Conservation (phyloP, 2,797 vertebrate species). For the Falco berigora region DNA sequence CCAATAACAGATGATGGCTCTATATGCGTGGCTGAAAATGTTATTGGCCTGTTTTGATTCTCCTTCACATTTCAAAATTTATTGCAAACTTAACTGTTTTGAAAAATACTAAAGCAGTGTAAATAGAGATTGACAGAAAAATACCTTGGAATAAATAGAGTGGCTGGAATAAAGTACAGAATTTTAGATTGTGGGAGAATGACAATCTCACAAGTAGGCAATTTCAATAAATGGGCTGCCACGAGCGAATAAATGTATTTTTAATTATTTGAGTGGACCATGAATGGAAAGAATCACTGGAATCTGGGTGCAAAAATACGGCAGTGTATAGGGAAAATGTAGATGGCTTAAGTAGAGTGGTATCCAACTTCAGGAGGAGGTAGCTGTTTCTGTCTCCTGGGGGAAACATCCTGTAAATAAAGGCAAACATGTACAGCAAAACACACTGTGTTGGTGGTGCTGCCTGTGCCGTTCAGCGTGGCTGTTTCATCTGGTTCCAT, state of each 20-base stretch:
- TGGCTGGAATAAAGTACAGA: not conserved
- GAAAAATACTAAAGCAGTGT: not conserved
- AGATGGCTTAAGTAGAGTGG: not conserved
- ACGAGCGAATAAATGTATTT: not conserved
- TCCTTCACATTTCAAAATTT: not conserved
- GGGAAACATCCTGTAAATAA: not conserved
- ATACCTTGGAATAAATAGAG: not conserved
- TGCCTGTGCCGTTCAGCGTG: not conserved
- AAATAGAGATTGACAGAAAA: slow-evolving; percentile 22
- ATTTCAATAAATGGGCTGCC: not conserved
- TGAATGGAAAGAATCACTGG: not conserved
- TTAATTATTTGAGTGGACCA: not conserved
- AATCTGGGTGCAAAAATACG: not conserved
- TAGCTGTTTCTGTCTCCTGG: not conserved
- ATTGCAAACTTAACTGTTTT: not conserved
- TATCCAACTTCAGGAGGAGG: not conserved
- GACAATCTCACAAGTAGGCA: not conserved
- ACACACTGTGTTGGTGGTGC: not conserved
- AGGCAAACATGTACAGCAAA: not conserved
- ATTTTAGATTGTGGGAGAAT: not conserved
- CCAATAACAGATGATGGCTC: not conserved
- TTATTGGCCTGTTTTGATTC: not conserved
- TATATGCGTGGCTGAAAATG: not conserved
- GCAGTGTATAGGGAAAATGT: not conserved
- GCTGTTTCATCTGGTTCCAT: too few species aligned